Percentiles rank a stretch among this genome's conserved stretches.
Conservation (phyloP, 2,888 invertebrate genomes). For the Epirrhoe tristata region DNA sequence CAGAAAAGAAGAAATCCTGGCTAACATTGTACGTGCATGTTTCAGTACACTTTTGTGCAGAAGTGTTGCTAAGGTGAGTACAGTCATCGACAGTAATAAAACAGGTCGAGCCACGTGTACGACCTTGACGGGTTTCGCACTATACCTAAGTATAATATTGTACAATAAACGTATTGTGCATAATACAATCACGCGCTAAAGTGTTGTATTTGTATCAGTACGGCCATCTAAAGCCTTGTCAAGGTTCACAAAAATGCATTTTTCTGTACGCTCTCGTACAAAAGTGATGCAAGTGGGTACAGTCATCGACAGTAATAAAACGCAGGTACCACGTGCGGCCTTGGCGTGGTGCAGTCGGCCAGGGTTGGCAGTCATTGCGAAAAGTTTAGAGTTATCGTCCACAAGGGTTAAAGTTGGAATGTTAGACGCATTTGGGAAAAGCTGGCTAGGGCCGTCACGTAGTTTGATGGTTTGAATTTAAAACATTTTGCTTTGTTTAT, state of each 20-base stretch:
- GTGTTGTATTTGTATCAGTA: too few relatives aligned
- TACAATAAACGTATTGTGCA: too few relatives aligned
- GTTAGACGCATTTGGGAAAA: background rate
- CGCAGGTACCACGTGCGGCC: conserved; percentile 24
- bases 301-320: conserved; percentile 20
- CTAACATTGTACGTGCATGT: background rate
- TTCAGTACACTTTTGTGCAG: background rate
- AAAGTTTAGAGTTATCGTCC: background rate
- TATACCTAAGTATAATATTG: conserved; percentile 4
- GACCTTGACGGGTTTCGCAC: conserved; percentile 30
- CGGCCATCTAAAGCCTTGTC: too few relatives aligned
- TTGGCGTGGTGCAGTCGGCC: background rate
- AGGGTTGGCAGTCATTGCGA: background rate
- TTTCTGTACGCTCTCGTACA: background rate
- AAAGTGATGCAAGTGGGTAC: conserved; percentile 15
- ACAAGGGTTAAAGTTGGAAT: background rate
- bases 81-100: conserved; percentile 21
- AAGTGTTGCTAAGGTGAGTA: conserved; percentile 13
- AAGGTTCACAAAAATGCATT: background rate
- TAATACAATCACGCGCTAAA: too few relatives aligned
- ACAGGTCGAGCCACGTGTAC: conserved; percentile 25
- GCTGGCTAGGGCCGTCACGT: background rate
- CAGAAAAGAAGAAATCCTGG: too few relatives aligned
- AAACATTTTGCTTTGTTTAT: background rate
- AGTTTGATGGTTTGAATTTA: background rate